Evolutionary conservation across 2,888 invertebrate genomes (phyloP).

Genomic region (Ditula angustiorana): DNA sequence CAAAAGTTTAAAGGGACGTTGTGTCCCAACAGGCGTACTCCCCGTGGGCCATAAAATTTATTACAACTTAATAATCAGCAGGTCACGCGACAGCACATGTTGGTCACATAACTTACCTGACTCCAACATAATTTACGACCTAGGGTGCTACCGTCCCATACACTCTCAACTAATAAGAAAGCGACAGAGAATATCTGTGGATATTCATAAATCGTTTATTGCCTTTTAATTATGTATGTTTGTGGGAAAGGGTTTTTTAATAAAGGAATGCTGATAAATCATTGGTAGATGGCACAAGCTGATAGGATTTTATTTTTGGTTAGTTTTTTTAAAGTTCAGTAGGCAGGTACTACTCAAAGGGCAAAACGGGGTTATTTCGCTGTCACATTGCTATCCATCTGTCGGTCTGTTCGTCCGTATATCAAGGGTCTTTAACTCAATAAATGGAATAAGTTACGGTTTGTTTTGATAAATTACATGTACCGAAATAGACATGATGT

Average conservation of each 20-base stretch:
- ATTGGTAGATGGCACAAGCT: slow-evolving; percentile 43
- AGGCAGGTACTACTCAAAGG: not conserved
- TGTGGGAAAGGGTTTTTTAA: slow-evolving; percentile 47
- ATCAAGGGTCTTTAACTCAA: no score
- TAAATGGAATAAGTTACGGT: no score
- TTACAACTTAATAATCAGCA: slow-evolving; percentile 80
- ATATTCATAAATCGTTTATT: slow-evolving; percentile 77
- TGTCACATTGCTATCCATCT: no score
- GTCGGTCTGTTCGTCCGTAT: no score
- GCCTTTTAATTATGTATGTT: slow-evolving; percentile 76
- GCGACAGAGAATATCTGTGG: slow-evolving; percentile 56
- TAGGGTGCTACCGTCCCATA: slow-evolving; percentile 65
- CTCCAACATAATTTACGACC: slow-evolving; percentile 77
- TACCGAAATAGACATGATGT: no score
- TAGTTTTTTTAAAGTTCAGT: slow-evolving; percentile 32
- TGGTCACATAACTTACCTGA: slow-evolving; percentile 67
- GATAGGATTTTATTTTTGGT: slow-evolving; percentile 45
- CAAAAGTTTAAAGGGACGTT: slow-evolving; percentile 19
- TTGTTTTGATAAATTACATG: no score
- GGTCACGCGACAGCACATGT: slow-evolving; percentile 77
- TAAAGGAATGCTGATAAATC: slow-evolving; percentile 51
- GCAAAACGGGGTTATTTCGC: not conserved
- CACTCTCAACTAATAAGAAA: slow-evolving; percentile 46
- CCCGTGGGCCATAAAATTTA: slow-evolving; percentile 75
- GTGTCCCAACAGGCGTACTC: slow-evolving; percentile 61